These are phyloP conservation scores for Netelia melanura DNA, from an alignment of 2,888 invertebrate species.

Conservation along the genomic window DNA sequence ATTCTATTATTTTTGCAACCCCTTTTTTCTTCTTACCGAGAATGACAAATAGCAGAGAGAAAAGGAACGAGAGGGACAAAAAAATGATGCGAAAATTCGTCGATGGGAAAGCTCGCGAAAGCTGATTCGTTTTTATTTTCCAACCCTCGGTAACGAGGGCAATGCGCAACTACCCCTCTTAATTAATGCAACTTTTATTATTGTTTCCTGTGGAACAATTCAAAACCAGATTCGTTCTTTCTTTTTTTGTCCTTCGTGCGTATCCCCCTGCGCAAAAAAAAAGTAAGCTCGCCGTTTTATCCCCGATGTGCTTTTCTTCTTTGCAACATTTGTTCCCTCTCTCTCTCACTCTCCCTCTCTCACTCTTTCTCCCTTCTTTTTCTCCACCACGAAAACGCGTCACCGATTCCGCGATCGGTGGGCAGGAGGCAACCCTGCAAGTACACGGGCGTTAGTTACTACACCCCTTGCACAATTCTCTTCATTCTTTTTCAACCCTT, in stretches of 20 bases:
- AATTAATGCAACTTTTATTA: conserved; percentile 83
- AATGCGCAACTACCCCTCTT: conserved; percentile 77
- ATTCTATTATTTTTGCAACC: conserved; percentile 2
- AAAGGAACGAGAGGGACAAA: conserved; percentile 23
- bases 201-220: conserved; percentile 80
- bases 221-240: conserved; percentile 60
- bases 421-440: conserved; percentile 21
- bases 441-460: conserved; percentile 29
- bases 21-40: conserved; percentile 28
- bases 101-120: conserved; percentile 68
- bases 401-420: conserved; percentile 40
- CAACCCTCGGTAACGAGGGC: conserved; percentile 73
- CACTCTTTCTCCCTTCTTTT: conserved; percentile 24
- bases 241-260: conserved; percentile 52
- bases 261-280: conserved; percentile 30
- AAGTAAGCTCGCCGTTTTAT: conserved; percentile 13
- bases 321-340: conserved; percentile 10
- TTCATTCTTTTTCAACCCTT: conserved; percentile 57
- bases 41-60: conserved; percentile 22
- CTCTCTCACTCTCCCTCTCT: conserved; percentile 38
- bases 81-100: conserved; percentile 41
- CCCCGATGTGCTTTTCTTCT: conserved; percentile 40
- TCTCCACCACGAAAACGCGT: conserved; percentile 64
- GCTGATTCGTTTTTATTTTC: conserved; percentile 68
- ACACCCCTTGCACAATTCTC: conserved; percentile 51